Conservation (phyloP, 2,113 vertebrate genomes). For the Colinus virginianus region DNA sequence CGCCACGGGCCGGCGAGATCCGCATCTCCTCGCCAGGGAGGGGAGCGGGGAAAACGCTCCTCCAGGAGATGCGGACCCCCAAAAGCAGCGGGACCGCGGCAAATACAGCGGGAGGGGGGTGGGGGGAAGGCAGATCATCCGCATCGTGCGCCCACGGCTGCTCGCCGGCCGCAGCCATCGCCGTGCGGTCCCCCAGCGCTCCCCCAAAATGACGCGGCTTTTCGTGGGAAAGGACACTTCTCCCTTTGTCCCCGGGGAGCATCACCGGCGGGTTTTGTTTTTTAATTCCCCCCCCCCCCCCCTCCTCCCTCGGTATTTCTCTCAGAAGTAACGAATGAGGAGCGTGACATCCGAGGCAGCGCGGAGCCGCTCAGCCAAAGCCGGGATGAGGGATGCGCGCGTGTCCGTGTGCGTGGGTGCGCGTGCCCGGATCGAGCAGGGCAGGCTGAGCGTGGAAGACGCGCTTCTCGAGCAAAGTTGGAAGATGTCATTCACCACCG, state of each 20-base stretch:
- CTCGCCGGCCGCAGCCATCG: neutral
- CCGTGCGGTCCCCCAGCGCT: neutral
- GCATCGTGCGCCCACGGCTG: too few relatives aligned
- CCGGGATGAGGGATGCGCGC: constrained; percentile 3
- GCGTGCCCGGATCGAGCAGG: neutral
- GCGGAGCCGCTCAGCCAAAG: neutral
- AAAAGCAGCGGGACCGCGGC: neutral
- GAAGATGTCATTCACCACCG: constrained; percentile 66
- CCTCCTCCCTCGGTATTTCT: neutral
- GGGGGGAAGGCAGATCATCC: fast-evolving
- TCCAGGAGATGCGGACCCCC: fast-evolving
- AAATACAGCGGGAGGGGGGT: fast-evolving
- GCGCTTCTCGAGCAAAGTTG: constrained; percentile 73
- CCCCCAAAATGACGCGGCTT: neutral
- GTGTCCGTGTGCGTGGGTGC: neutral
- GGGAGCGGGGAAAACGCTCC: neutral
- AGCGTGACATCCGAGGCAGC: neutral
- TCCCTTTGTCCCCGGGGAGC: neutral
- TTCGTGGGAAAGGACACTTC: neutral
- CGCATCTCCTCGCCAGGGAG: neutral
- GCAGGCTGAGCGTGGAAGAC: constrained; percentile 59
- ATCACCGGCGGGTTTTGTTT: neutral
- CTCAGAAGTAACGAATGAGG: constrained; percentile 1
- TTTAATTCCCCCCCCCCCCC: too few relatives aligned
- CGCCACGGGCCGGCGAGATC: neutral